Conservation (phyloP, 2,797 vertebrate species). For the Lemur catta region DNA sequence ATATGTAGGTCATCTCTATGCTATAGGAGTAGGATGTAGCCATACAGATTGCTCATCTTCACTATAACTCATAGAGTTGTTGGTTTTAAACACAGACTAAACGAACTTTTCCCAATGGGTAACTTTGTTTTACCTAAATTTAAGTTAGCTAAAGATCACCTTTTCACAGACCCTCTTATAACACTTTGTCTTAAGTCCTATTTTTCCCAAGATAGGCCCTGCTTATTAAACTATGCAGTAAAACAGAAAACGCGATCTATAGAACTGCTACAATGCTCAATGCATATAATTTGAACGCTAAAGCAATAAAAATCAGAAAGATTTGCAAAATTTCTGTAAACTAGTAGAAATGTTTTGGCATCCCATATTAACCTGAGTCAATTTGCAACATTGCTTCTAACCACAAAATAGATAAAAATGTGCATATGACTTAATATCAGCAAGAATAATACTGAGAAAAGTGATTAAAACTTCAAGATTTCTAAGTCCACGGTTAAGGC, state of each 20-base stretch:
- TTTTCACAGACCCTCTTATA: background rate
- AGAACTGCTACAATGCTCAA: background rate
- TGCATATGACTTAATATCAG: background rate
- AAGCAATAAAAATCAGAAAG: background rate
- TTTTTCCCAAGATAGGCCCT: background rate
- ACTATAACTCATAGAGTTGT: background rate
- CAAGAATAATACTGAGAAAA: background rate
- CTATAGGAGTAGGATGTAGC: background rate
- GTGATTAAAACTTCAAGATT: constrained; percentile 25
- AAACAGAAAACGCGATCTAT: background rate
- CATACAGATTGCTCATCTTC: background rate
- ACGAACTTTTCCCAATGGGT: background rate
- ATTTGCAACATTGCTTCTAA: background rate
- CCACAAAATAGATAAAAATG: background rate
- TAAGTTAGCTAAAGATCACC: background rate
- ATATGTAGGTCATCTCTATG: background rate
- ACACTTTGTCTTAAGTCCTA: background rate
- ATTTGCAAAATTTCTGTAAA: background rate
- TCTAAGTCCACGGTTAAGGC: background rate
- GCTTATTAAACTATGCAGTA: background rate
- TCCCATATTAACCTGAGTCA: background rate
- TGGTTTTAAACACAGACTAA: background rate
- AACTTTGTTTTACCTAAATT: background rate
- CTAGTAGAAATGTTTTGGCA: background rate
- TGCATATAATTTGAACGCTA: background rate